phyloP scores from a whole-genome alignment of 1,140 invertebrate species.

The Limonius californicus region DNA sequence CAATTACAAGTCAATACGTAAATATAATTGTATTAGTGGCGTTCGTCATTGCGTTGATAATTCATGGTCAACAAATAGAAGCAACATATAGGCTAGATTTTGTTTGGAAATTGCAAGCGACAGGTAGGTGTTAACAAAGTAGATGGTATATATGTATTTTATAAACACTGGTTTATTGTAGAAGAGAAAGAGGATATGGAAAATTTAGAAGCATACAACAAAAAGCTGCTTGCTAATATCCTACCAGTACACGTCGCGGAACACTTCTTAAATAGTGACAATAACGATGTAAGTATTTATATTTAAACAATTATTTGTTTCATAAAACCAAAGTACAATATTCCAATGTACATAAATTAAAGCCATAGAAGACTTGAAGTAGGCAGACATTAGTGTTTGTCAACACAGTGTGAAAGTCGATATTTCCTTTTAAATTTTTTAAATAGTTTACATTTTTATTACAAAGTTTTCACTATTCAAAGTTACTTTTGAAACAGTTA shows the following conservation, averaged over 20 bases:
- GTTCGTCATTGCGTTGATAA: conserved; percentile 68
- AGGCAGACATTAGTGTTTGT: too few species aligned
- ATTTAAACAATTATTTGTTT: too few species aligned
- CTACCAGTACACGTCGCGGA: conserved; percentile 91
- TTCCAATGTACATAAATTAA: too few species aligned
- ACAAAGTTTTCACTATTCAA: too few species aligned
- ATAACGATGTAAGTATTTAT: conserved; percentile 66
- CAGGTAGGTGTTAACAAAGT: conserved; percentile 51
- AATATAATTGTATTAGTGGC: conserved; percentile 60
- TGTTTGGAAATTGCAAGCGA: conserved; percentile 90
- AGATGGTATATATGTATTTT: background rate
- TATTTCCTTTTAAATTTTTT: too few species aligned
- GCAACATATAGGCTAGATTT: conserved; percentile 85
- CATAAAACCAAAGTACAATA: too few species aligned
- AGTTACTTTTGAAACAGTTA: too few species aligned
- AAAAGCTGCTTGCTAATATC: conserved; percentile 91
- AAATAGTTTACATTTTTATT: too few species aligned
- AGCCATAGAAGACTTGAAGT: too few species aligned
- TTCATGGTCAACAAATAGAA: conserved; percentile 87
- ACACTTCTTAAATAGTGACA: conserved; percentile 83
- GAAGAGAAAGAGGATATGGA: conserved; percentile 95
- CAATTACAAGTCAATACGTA: conserved; percentile 44
- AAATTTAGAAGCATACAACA: conserved; percentile 88
- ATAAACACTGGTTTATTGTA: conserved; percentile 39
- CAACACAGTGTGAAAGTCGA: too few species aligned